Conservation (phyloP, 1,140 invertebrate species). For the Tetragonula clypearis region DNA sequence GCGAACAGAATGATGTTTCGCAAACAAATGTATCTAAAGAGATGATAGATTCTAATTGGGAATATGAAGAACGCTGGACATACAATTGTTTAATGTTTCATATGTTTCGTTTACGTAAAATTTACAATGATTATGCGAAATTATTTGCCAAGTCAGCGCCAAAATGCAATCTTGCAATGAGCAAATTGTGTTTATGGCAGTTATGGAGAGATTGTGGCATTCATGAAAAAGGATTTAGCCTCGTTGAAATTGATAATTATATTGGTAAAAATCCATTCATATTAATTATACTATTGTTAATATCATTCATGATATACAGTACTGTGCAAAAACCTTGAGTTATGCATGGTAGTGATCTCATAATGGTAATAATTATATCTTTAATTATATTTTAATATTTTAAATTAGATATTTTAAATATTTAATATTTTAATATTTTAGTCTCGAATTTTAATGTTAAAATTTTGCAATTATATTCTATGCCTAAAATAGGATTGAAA, state of each 20-base stretch:
- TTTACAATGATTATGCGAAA: slow-evolving; percentile 81
- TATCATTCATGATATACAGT: neutral
- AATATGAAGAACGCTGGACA: slow-evolving; percentile 75
- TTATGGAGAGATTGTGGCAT: slow-evolving; percentile 82
- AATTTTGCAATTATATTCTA: too few species aligned
- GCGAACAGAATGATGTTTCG: neutral
- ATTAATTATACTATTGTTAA: neutral
- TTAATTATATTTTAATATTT: too few species aligned
- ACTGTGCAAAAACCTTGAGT: neutral
- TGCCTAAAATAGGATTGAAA: too few species aligned
- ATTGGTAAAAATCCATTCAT: slow-evolving; percentile 48
- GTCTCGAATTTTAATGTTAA: too few species aligned
- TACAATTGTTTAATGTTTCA: slow-evolving; percentile 78
- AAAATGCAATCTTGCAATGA: slow-evolving; percentile 77
- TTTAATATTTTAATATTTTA: too few species aligned
- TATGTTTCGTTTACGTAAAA: slow-evolving; percentile 78
- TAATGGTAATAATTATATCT: too few species aligned
- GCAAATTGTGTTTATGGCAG: slow-evolving; percentile 83
- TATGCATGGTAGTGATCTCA: neutral
- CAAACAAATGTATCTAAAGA: neutral
- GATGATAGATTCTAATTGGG: neutral
- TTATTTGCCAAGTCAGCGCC: slow-evolving; percentile 74
- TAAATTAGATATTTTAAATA: too few species aligned
- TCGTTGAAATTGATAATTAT: slow-evolving; percentile 80
- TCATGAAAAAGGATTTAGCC: slow-evolving; percentile 78